A percentile compares a stretch with the other conserved stretches of the same genome.
These are phyloP conservation scores for Danio aesculapii DNA, from an alignment of 2,797 vertebrate genomes.

Conservation along the genomic window DNA sequence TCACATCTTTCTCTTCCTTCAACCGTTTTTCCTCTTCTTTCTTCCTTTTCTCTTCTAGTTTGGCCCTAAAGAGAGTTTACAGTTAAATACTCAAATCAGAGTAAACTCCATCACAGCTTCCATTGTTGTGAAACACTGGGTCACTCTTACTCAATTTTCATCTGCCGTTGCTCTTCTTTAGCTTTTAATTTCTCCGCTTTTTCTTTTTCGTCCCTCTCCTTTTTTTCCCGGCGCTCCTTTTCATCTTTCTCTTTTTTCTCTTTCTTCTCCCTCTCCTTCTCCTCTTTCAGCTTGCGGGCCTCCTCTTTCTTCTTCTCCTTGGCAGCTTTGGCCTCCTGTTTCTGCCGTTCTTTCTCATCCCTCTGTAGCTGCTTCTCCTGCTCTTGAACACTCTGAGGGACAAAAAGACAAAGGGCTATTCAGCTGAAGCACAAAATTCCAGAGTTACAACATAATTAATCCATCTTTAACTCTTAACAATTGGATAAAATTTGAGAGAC, in stretches of 20 bases:
- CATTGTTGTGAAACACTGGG: neutral
- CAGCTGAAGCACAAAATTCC: neutral
- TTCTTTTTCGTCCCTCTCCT: slow-evolving; percentile 91
- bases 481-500: no score
- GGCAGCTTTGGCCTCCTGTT: slow-evolving; percentile 85
- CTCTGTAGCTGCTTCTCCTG: slow-evolving; percentile 79
- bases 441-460: slow-evolving; percentile 11
- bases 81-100: neutral
- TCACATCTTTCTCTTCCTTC: slow-evolving; percentile 94
- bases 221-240: slow-evolving; percentile 89
- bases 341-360: slow-evolving; percentile 86
- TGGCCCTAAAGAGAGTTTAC: slow-evolving; percentile 81
- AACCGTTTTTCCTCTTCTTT: slow-evolving; percentile 95
- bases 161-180: slow-evolving; percentile 92
- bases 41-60: slow-evolving; percentile 95
- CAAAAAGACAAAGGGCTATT: slow-evolving; percentile 4
- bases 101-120: neutral
- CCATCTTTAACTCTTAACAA: neutral
- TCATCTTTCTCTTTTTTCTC: slow-evolving; percentile 90
- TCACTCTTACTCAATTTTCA: slow-evolving; percentile 92
- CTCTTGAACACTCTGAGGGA: slow-evolving; percentile 70
- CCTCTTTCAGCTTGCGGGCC: slow-evolving; percentile 86
- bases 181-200: slow-evolving; percentile 90
- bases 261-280: slow-evolving; percentile 85
- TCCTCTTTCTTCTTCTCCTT: slow-evolving; percentile 89